Conservation (phyloP, 2,113 vertebrate species). For the Xenopus laevis region DNA sequence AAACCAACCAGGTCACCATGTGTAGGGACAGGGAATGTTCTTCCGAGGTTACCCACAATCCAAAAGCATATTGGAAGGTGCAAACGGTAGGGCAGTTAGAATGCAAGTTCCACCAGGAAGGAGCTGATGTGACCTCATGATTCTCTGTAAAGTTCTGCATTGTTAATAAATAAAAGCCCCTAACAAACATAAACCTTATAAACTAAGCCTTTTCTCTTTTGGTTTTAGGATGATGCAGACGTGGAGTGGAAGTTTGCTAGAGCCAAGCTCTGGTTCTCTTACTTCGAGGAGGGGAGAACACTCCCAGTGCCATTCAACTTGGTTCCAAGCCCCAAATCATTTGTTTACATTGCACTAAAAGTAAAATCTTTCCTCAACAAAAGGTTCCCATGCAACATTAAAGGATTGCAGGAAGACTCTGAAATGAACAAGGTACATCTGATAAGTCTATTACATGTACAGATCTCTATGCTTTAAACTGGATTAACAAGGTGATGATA, state of each 20-base stretch:
- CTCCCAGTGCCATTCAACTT: slow-evolving; percentile 95
- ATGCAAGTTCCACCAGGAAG: no score
- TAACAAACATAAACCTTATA: no score
- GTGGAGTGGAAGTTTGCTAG: slow-evolving; percentile 98
- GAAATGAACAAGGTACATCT: slow-evolving; percentile 84
- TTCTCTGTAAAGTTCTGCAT: no score
- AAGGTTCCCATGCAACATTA: slow-evolving; percentile 59
- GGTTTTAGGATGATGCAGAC: slow-evolving; percentile 83
- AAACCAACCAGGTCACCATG: no score
- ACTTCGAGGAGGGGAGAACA: slow-evolving; percentile 86
- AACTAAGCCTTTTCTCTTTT: not conserved
- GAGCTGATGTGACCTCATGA: no score
- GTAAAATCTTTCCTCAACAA: slow-evolving; percentile 66
- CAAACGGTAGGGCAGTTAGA: no score
- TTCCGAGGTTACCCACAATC: no score
- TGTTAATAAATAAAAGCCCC: no score
- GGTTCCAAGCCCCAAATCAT: slow-evolving; percentile 82
- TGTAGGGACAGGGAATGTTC: no score
- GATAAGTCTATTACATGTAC: not conserved
- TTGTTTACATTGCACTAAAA: slow-evolving; percentile 70
- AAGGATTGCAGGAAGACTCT: slow-evolving; percentile 69
- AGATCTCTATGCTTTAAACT: no score
- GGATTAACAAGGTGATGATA: no score
- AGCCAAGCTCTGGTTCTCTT: slow-evolving; percentile 95
- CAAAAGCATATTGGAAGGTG: no score